Evolutionary conservation across 2,113 vertebrate genomes (phyloP), one percentile per base, ranked within the genome.

Genomic region (Laticauda colubrina): DNA sequence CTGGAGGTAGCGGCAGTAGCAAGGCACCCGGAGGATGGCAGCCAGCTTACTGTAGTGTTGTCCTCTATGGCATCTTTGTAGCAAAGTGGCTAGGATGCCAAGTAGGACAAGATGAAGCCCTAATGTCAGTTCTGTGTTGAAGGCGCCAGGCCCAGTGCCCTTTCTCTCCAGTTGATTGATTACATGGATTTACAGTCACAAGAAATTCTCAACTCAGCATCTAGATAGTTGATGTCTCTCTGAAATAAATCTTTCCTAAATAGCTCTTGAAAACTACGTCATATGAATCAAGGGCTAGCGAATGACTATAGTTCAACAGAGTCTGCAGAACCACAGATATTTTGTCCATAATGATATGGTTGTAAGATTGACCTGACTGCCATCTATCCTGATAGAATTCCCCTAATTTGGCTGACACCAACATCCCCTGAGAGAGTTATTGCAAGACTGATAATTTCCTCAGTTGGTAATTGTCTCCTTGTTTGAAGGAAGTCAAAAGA

Each of bases 1-100:
- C 93, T 98, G 98, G 98, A 97, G 96, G 97, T 99, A 98, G 98
- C 96, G 91, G 53, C 4, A 20, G 4, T 87, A 92, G n/a, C 39
- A 64, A 34, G 57, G 29, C 56, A 26, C 45, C 59, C 54, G 75
- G 86, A 53, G 96, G 81, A 81, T n/a, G 45, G 56, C 89, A 64
- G 55, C 45, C 75, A 43, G 45, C 54, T 3, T 2, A 61, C 56
- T 43, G 88, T 92, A 91, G 53, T 92, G 69, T 91, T 94, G 96
- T 92, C 91, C 92, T 43, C 93, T 85, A 57, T 89, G 0, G 53
- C 75, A 0, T 0, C 94, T 85, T 56, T 48, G n/a, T 24, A 64
- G 89, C 0, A n/a, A 89, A 45, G 18, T 39, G 93, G 85, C 93
- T 88, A 34, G 88, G 92, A 95, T 15, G 4, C 34, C 1, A 94